Conservation (phyloP, 1,140 invertebrate species). For the silkworm (Bombyx mori) region DNA sequence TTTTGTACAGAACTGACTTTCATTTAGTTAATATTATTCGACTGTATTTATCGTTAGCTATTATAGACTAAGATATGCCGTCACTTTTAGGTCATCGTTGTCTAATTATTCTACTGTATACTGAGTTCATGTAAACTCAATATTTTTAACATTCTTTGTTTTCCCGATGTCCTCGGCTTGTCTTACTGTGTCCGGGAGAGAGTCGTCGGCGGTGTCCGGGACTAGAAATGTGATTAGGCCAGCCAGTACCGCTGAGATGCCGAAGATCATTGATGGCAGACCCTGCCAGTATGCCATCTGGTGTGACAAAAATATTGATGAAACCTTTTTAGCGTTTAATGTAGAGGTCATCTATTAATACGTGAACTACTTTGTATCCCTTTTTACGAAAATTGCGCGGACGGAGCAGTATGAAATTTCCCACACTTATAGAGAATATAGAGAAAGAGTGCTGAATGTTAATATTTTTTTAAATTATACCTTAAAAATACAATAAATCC, state of each 20-base stretch:
- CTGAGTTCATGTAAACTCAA: not conserved
- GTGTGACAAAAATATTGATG: slow-evolving; percentile 6
- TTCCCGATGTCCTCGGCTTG: slow-evolving; percentile 40
- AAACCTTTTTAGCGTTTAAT: too few species aligned
- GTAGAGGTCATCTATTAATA: not conserved
- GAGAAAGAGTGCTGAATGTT: too few species aligned
- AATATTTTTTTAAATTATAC: too few species aligned
- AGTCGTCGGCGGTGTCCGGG: slow-evolving; percentile 40
- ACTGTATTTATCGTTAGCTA: not conserved
- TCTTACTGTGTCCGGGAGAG: slow-evolving; percentile 47
- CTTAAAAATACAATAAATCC: too few species aligned
- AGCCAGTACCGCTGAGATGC: slow-evolving; percentile 30
- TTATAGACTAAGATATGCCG: not conserved
- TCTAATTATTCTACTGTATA: not conserved
- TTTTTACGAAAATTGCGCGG: too few species aligned
- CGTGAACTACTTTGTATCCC: too few species aligned
- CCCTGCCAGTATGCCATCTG: slow-evolving; percentile 44
- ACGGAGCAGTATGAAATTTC: too few species aligned
- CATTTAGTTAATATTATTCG: not conserved
- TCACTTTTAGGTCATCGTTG: not conserved
- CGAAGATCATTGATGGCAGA: slow-evolving; percentile 39
- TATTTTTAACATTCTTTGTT: not conserved
- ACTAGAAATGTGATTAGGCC: slow-evolving; percentile 40
- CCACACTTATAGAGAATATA: too few species aligned
- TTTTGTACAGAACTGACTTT: not conserved